Percentiles rank a stretch among this genome's conserved stretches.
phyloP scores from a whole-genome alignment of 2,888 invertebrate genomes.

The Caenorhabditis virilis region DNA sequence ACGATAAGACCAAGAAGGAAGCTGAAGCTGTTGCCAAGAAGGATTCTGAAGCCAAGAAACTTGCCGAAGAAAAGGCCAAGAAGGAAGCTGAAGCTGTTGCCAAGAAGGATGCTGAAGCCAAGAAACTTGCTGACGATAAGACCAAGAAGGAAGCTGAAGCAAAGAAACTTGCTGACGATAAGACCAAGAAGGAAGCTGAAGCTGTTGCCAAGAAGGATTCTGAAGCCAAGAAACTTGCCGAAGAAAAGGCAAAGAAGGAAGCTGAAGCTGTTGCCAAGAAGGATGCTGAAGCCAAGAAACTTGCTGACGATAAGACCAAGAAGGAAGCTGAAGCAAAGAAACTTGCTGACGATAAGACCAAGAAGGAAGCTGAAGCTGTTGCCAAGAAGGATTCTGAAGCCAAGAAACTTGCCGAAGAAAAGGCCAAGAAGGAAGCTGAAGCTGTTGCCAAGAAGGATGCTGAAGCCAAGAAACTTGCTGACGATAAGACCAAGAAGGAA shows the following conservation, averaged over 20 bases:
- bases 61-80: constrained; percentile 15
- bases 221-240: constrained; percentile 17
- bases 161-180: constrained; percentile 15
- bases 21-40: too few relatives aligned
- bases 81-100: constrained; percentile 2
- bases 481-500: too few relatives aligned
- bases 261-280: constrained; percentile 6
- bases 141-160: constrained; percentile 3
- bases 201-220: neutral
- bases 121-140: constrained; percentile 11
- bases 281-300: constrained; percentile 12
- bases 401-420: too few relatives aligned
- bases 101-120: constrained; percentile 6
- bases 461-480: too few relatives aligned
- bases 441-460: too few relatives aligned
- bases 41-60: neutral
- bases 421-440: constrained; percentile 12
- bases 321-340: constrained; percentile 11
- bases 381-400: constrained; percentile 8
- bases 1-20: too few relatives aligned
- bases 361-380: constrained; percentile 6
- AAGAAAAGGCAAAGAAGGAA: constrained; percentile 12
- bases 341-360: constrained; percentile 13
- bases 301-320: constrained; percentile 10
- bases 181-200: constrained; percentile 15